These are phyloP conservation scores for Monochamus alternatus DNA, from an alignment of 2,888 invertebrate genomes.

Conservation along the genomic window DNA sequence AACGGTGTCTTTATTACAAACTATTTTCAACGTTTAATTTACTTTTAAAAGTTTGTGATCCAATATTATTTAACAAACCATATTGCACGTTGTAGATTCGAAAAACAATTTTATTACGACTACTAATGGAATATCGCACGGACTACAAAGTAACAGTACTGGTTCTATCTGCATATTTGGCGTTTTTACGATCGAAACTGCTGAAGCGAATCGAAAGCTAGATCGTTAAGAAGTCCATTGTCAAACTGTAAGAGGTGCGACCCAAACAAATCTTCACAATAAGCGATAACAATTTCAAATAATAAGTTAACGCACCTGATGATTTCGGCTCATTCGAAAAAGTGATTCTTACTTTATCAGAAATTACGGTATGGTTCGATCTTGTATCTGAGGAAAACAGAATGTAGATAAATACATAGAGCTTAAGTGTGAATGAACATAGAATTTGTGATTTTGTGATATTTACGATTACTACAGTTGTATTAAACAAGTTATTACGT, in stretches of 20 bases:
- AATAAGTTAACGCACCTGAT: not conserved
- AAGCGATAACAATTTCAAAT: slow-evolving; percentile 11
- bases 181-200: slow-evolving; percentile 11
- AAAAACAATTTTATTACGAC: not conserved
- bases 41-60: too few species aligned
- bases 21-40: too few species aligned
- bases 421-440: too few species aligned
- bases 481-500: too few species aligned
- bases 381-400: too few species aligned
- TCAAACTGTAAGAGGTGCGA: slow-evolving; percentile 20
- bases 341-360: not conserved
- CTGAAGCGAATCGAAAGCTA: slow-evolving; percentile 14
- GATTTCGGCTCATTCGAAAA: not conserved
- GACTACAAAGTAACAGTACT: slow-evolving; percentile 11
- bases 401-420: too few species aligned
- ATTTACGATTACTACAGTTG: too few species aligned
- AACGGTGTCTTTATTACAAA: too few species aligned
- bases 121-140: not conserved
- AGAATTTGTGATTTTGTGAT: too few species aligned
- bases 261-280: not conserved
- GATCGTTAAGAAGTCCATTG: slow-evolving; percentile 23
- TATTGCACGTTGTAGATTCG: not conserved
- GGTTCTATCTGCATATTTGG: slow-evolving; percentile 18
- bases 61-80: too few species aligned
- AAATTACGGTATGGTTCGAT: not conserved